Base-by-base conservation (phyloP, 2,888 invertebrate species). In the Hanleya hanleyi region DNA sequence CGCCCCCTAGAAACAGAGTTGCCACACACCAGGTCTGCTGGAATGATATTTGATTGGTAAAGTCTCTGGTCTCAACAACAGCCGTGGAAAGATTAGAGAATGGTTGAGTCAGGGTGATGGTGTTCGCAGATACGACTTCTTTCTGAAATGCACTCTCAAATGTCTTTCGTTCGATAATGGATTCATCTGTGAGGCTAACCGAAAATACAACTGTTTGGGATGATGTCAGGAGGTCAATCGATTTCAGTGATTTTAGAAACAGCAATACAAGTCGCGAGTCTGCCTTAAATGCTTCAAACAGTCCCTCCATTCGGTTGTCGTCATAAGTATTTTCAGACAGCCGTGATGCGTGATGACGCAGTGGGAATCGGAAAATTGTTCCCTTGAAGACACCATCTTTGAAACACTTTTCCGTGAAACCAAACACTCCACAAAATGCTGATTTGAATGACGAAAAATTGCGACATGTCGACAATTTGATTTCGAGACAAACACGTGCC, bases 331-430 rank as follows among this genome's bases (percentile, higher is more conserved):
- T 84, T 9, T 80, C 77, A 26, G 85, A 87, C n/a, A 88, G 71
- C 4, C 77, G 76, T n/a, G 87, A 86, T 22, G 67, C 37, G 9
- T 41, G 64, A 32, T 75, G 70, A 1, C 89, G 78, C 22, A 89
- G 75, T 6, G 89, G 87, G 74, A 89, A 89, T 77, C 88, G 81
- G 70, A 89, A 88, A 49, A 89, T 32, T 9, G 87, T 88, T 35
- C 88, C 88, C 9, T 73, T 61, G 36, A 29, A 57, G 9, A 15
- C 33, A 5, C 15, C 4, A n/a, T 18, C 7, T n/a, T n/a, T n/a
- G n/a, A n/a, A n/a, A n/a, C n/a, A n/a, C n/a, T n/a, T n/a, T n/a
- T n/a, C n/a, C n/a, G n/a, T n/a, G n/a, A n/a, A n/a, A n/a, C n/a
- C n/a, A n/a, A n/a, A n/a, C n/a, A n/a, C n/a, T n/a, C n/a, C n/a